Base-by-base conservation (phyloP, 2,797 vertebrate genomes). In the Sebastes glaucus region DNA sequence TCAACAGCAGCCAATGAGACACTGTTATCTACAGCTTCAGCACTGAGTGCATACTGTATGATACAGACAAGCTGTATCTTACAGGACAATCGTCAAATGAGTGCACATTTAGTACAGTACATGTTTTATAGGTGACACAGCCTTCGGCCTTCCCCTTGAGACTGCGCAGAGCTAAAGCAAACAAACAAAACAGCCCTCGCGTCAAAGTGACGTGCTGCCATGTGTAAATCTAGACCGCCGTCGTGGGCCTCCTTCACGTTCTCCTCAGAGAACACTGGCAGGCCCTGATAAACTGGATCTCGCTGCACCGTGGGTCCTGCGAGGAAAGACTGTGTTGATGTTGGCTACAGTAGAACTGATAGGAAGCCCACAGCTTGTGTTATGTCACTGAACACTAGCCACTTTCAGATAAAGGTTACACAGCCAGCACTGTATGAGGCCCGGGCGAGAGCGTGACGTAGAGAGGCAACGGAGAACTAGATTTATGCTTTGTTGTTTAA, bases 351-450 rank as follows among this genome's bases (percentile, higher is more conserved):
- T 8, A 0, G 56, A 56, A 13, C 83, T 79, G 91, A 94, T 86
- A 91, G 83, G 85, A 78, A 74, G 82, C 77, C 59, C 76, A 14
- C 74, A 72, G 84, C 83, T 85, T 46, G 80, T 74, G 85, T 88
- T 89, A 18, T 83, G 85, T 80, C 80, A 89, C 76, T 20, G 85
- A 80, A 89, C 90, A 92, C 83, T 52, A n/a, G 77, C 87, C 78
- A 86, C 86, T 78, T 82, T 91, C 87, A 89, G 87, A 93, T 91
- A 87, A 89, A 87, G 62, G 74, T 86, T 85, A 84, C 88, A 82
- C 72, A 84, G 86, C 55, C 56, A 20, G 74, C 78, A 42, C 79
- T 78, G 71, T 68, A 30, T 28, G 52, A 78, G 73, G 14, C 42
- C 65, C 77, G 9, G 62, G 65, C 32, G 7, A 56, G 8, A 55